A percentile compares a stretch with the other conserved stretches of the same genome.
phyloP scores from a whole-genome alignment of 2,113 vertebrate species.

The Arizona elegans region DNA sequence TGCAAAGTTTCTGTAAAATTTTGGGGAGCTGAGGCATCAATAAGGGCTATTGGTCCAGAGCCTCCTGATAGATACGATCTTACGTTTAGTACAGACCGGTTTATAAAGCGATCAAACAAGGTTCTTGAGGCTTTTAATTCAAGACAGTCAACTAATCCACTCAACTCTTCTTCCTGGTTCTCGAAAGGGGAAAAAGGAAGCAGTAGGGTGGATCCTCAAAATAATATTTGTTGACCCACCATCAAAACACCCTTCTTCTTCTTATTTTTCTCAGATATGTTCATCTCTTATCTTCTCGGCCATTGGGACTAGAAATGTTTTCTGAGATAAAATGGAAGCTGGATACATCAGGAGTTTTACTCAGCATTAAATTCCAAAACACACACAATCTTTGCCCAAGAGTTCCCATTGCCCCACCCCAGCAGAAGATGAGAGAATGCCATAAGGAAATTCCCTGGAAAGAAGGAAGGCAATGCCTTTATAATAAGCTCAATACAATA shows the following conservation, averaged over 20 bases:
- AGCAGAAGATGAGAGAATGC: not conserved
- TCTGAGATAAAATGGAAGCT: not conserved
- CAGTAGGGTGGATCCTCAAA: not conserved
- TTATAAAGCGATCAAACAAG: not conserved
- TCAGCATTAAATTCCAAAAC: not conserved
- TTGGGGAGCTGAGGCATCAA: not conserved
- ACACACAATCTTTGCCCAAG: not conserved
- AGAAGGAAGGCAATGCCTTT: not conserved
- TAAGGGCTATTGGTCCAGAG: not conserved
- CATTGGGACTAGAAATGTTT: not conserved
- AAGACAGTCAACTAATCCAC: not conserved
- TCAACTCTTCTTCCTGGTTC: not conserved
- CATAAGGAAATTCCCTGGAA: not conserved
- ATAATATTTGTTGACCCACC: not conserved
- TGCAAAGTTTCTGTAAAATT: not conserved
- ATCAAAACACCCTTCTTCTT: not conserved
- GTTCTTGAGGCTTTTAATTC: not conserved
- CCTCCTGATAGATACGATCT: not conserved
- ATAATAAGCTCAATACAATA: not conserved
- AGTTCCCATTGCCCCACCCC: not conserved
- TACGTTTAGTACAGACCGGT: not conserved
- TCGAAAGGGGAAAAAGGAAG: not conserved
- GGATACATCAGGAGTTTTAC: not conserved
- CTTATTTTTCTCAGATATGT: not conserved
- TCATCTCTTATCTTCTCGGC: not conserved